A percentile compares a stretch with the other conserved stretches of the same genome.
These are phyloP conservation scores for Sturnus vulgaris DNA, from an alignment of 2,113 vertebrate species.

Conservation along the genomic window DNA sequence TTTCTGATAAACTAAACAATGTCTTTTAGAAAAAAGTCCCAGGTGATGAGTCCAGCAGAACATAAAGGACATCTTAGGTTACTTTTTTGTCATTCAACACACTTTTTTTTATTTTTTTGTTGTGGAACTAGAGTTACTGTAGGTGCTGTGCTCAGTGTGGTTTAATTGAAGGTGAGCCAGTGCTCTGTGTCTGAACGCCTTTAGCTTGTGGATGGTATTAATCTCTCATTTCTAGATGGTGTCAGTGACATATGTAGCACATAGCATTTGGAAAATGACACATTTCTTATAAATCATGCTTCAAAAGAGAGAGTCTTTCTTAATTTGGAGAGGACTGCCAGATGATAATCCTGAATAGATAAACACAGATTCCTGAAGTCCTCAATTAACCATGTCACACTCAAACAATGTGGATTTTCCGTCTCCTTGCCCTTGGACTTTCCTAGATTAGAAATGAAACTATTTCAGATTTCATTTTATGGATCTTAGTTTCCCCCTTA, in stretches of 20 bases:
- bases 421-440: not conserved
- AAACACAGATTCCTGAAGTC: not conserved
- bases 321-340: not conserved
- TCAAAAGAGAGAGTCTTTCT: not conserved
- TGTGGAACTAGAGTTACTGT: not conserved
- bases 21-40: not conserved
- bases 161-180: not conserved
- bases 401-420: not conserved
- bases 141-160: not conserved
- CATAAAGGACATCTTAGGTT: not conserved
- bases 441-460: not conserved
- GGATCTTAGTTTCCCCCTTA: rapidly evolving
- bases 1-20: not conserved
- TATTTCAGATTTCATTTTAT: not conserved
- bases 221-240: not conserved
- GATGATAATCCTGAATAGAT: not conserved
- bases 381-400: not conserved
- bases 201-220: not conserved
- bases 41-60: not conserved
- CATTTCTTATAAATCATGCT: not conserved
- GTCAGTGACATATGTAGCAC: not conserved
- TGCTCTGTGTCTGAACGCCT: not conserved
- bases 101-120: not conserved
- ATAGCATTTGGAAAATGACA: not conserved
- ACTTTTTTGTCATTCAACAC: not conserved